Percentiles rank a stretch among this genome's conserved stretches.
phyloP scores from a whole-genome alignment of 53 echinoderm and acorn worm species.

The Actinopyga echinites region DNA sequence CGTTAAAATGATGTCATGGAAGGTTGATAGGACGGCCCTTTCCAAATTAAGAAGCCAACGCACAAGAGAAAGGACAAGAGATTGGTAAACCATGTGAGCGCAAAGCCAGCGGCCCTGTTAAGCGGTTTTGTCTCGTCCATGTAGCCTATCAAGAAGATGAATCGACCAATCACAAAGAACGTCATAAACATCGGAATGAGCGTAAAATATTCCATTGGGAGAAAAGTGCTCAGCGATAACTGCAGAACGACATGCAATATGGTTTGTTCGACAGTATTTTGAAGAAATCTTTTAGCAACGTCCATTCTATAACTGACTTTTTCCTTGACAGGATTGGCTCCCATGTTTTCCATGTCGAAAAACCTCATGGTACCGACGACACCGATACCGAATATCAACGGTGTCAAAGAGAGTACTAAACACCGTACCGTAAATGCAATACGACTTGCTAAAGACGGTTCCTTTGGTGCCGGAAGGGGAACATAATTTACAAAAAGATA shows the following conservation, averaged over 20 bases:
- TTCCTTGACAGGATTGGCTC: conserved; percentile 18
- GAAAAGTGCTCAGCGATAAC: neutral
- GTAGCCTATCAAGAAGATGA: conserved; percentile 14
- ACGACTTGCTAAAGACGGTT: neutral
- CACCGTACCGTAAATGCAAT: conserved; percentile 7
- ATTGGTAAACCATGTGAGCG: neutral
- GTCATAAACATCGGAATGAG: conserved; percentile 5
- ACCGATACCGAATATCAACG: neutral
- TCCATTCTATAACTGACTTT: neutral
- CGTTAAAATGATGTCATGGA: too few species aligned
- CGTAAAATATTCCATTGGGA: neutral
- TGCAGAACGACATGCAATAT: conserved; percentile 10
- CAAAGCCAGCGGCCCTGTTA: conserved; percentile 27
- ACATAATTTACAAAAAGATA: neutral
- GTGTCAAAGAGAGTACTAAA: conserved; percentile 11
- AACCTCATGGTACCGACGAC: neutral
- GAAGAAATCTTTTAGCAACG: conserved; percentile 1
- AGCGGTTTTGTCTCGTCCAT: neutral
- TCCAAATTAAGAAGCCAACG: conserved; percentile 12
- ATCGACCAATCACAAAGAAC: conserved; percentile 27
- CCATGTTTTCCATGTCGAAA: conserved; percentile 22
- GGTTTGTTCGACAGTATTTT: conserved; percentile 40
- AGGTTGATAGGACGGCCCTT: conserved; percentile 2
- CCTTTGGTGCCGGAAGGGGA: conserved; percentile 4
- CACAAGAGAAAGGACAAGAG: neutral